Base-by-base conservation (phyloP, 2,797 vertebrate genomes). In the Eremophila alpestris region DNA sequence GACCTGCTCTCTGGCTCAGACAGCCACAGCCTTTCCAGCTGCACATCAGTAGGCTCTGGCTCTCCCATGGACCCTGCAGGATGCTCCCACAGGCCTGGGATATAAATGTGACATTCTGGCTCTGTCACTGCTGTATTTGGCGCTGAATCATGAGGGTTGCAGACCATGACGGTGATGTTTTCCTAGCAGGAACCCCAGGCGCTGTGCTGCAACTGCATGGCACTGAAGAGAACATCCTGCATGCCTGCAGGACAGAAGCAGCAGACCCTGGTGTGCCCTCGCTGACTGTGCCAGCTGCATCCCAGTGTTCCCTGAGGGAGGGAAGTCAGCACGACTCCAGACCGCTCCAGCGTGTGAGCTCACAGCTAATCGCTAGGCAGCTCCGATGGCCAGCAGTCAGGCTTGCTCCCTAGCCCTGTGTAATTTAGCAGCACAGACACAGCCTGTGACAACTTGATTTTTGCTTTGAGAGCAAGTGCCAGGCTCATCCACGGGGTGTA, bases 381-480 rank as follows among this genome's bases (percentile, higher is more conserved):
- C 59, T 75, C 1, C 5, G 17, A 18, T 1, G 16, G 92, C 63
- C 55, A 65, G 83, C 63, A 70, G 71, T 55, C 71, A n/a, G 17
- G 40, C 49, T 52, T 32, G 32, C n/a, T 91, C 45, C 71, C n/a
- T 20, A 46, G 82, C 52, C 56, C 32, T 34, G 48, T 30, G 70
- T 68, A 43, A 62, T 54, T 71, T 18, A 62, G 49, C 86, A 71
- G 80, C 59, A 14, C 58, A 62, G 49, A 11, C 41, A n/a, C 15
- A 56, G 85, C 54, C 78, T 77, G 74, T 93, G 92, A 92, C 92
- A 93, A 68, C 75, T 92, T 93, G 92, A 92, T 94, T 87, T 87
- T 51, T 71, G 58, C 75, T 71, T 32, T 23, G n/a, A 78, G 83
- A 90, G 68, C 5, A 14, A 93, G 65, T 0, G 0, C 56, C 17